Base-by-base conservation (phyloP, 2,888 invertebrate genomes). In the Rhagium mordax region DNA sequence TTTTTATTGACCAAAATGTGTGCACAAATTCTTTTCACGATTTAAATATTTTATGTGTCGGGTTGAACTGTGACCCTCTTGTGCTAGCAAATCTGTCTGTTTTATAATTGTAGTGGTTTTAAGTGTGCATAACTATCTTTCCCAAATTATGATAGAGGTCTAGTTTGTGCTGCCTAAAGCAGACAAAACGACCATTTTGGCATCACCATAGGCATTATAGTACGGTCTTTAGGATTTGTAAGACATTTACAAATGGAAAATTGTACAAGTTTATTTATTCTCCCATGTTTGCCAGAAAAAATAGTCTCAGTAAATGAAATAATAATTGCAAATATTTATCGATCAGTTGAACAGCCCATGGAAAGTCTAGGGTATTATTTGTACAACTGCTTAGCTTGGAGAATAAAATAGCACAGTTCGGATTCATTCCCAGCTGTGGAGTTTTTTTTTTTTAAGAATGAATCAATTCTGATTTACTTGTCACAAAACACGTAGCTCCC, bases 121-220 rank as follows among this genome's bases (percentile, higher is more conserved):
- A 57, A 27, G 24, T 27, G 71, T 78, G 74, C 79, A 75, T 77
- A 70, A 72, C 67, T 64, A 79, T 79, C 80, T 81, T 81, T 78
- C 78, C 69, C 73, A 79, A 81, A 80, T 81, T 81, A 79, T 76
- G 51, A 65, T 77, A 74, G 65, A 79, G 80, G 78, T 78, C 77
- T 81, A 78, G 80, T 79, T 77, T 74, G 72, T 76, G 74, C 78
- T 79, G 77, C 78, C 78, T 80, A 78, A 77, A 79, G 81, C 78
- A 76, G 81, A 82, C 82, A 81, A 82, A 80, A 82, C 77, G 67
- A 72, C 21, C 67, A 73, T 57, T 74, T 78, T 75, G 76, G 75
- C 75, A 76, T 71, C 74, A 71, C 73, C 73, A 72, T 75, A 75
- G 64, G 70, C 49, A 72, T 68, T 10, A 75, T 76, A 73, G 72